Conservation (phyloP, 1,140 invertebrate species). For the Drosophila simulans region DNA sequence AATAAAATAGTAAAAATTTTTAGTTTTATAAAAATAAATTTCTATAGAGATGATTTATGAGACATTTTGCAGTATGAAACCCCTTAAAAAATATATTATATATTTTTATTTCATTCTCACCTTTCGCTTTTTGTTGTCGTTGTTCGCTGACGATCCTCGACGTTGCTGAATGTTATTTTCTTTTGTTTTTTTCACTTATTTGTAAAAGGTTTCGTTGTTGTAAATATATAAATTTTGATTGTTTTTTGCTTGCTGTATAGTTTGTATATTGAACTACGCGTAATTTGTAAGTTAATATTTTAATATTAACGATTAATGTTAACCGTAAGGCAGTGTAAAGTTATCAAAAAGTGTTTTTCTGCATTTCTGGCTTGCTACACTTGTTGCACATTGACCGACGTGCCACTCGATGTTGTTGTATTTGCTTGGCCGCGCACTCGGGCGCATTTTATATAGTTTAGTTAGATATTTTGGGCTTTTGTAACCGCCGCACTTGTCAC, state of each 20-base stretch:
- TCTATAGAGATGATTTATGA: no score
- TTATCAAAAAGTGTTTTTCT: conserved; percentile 64
- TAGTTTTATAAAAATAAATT: no score
- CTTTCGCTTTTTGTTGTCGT: conserved; percentile 49
- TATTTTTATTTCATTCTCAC: conserved; percentile 42
- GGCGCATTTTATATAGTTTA: conserved; percentile 33
- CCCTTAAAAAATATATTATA: neutral
- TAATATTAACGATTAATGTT: conserved; percentile 25
- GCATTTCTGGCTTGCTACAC: conserved; percentile 39
- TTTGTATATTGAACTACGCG: conserved; percentile 51
- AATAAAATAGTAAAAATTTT: no score
- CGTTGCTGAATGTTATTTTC: conserved; percentile 44
- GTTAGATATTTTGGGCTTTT: neutral
- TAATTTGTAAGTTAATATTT: conserved; percentile 21
- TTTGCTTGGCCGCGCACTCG: conserved; percentile 35
- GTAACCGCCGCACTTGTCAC: conserved; percentile 28
- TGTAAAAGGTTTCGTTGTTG: conserved; percentile 21
- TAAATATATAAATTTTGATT: conserved; percentile 55
- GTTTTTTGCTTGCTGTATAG: conserved; percentile 32
- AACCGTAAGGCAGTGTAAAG: conserved; percentile 78
- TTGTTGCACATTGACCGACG: conserved; percentile 41
- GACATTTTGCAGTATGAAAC: no score
- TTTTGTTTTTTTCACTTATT: conserved; percentile 2
- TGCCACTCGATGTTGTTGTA: conserved; percentile 39
- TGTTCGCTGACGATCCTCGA: conserved; percentile 19